A percentile compares a stretch with the other conserved stretches of the same genome.
Conservation (phyloP, 2,113 vertebrate genomes). For the Plectropomus leopardus region DNA sequence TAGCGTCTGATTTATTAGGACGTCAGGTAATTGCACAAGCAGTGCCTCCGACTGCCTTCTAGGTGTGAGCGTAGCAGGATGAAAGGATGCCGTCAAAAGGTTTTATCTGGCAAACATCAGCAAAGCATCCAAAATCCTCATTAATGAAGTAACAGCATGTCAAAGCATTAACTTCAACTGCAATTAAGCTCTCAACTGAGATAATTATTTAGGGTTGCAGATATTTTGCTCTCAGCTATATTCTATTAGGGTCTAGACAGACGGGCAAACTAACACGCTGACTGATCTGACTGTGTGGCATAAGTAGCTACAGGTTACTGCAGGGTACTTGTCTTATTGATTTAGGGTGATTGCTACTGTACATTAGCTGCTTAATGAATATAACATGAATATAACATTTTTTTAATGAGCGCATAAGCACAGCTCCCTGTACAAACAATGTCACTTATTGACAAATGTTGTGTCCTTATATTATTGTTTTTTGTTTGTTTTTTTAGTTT, state of each 20-base stretch:
- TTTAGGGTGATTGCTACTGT: not conserved
- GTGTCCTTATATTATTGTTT: not conserved
- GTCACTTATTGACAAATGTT: not conserved
- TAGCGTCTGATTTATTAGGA: slow-evolving; percentile 51
- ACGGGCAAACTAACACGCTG: not conserved
- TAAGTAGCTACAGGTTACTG: not conserved
- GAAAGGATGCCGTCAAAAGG: not conserved
- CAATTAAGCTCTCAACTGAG: slow-evolving; percentile 8
- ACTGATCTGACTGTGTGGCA: slow-evolving; percentile 21
- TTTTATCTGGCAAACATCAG: slow-evolving; percentile 30
- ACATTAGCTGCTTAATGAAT: slow-evolving; percentile 1
- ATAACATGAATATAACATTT: not conserved
- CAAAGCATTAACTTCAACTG: slow-evolving; percentile 16
- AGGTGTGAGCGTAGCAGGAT: slow-evolving; percentile 28
- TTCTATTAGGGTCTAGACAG: not conserved
- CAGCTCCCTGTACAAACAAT: not conserved
- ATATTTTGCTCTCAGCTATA: slow-evolving; percentile 29
- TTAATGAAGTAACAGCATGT: slow-evolving; percentile 24
- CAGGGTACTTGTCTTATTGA: slow-evolving; percentile 7
- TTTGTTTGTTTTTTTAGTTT: too few relatives aligned
- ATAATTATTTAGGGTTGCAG: slow-evolving; percentile 32
- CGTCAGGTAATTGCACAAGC: slow-evolving; percentile 33
- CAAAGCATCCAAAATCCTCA: not conserved
- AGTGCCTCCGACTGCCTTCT: not conserved
- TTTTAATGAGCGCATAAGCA: slow-evolving; percentile 2